Base-by-base conservation (phyloP, 2,888 invertebrate genomes). In the Vanessa cardui region DNA sequence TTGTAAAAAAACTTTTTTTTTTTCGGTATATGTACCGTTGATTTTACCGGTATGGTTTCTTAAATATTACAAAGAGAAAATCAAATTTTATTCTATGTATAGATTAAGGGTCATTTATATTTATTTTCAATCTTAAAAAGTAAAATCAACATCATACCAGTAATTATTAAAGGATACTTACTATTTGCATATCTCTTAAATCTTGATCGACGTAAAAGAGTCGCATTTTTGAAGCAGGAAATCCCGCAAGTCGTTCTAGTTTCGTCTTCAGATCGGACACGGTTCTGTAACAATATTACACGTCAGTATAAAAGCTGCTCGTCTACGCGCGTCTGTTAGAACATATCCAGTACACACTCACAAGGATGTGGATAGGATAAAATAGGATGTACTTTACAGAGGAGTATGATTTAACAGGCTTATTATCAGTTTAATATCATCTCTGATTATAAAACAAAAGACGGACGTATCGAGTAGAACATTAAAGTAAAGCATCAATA, bases 191-290 rank as follows among this genome's bases (percentile, higher is more conserved):
- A 78, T 96, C 95, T 72, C 94, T 91, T 59, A 95, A 89, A 77
- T 96, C 96, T 86, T 97, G 96, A 84, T 98, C 98, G 12, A 97
- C 95, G 84, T 98, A 98, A 88, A 96, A 98, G 21, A 99, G 93
- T 73, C 97, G 94, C 97, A 98, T 97, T 87, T 96, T 96, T 63
- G 95, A 94, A 0, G 96, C 96, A 45, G 97, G 95, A 83, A 98
- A 95, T 64, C 97, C 96, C 62, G 97, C 95, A 82, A 97, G 94
- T 46, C 95, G 94, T 83, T 97, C 97, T 79, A 98, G 87, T 76
- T 96, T 95, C 56, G 94, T 93, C 88, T 97, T 98, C 73, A 98
- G 88, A 83, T 98, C 98, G 68, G 94, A 94, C 18, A 98, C 97
- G 58, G 96, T 96, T 81, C 96, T 94, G 84, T 77, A 94, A 84